These are phyloP conservation scores for Acanthornis magna DNA, from an alignment of 2,797 vertebrate species.

Conservation along the genomic window DNA sequence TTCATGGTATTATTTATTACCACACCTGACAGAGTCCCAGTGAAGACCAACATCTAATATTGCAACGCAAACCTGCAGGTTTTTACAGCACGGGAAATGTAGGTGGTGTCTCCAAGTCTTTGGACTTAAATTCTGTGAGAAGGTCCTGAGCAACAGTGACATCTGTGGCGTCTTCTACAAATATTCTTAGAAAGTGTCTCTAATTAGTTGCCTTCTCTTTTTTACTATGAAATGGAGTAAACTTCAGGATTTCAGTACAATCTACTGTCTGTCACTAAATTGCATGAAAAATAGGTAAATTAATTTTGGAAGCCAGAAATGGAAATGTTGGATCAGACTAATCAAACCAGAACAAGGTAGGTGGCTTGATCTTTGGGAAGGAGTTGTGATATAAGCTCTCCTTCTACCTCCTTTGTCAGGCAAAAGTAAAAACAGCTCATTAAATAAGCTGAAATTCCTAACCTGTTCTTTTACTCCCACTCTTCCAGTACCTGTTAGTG, in stretches of 20 bases:
- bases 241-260: not conserved
- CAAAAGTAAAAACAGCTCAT: not conserved
- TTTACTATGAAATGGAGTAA: not conserved
- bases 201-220: not conserved
- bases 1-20: not conserved
- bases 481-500: not conserved
- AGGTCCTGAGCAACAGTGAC: not conserved
- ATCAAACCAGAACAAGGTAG: not conserved
- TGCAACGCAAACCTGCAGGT: not conserved
- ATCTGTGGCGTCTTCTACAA: not conserved
- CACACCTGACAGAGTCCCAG: not conserved
- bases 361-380: not conserved
- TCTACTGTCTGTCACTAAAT: not conserved
- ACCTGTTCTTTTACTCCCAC: not conserved
- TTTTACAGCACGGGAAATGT: not conserved
- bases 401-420: not conserved
- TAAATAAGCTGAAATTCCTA: not conserved
- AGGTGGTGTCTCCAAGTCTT: accelerated
- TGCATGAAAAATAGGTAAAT: not conserved
- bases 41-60: not conserved
- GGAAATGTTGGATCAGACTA: not conserved
- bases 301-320: not conserved
- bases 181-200: not conserved
- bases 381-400: not conserved
- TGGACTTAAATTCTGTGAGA: not conserved